Base-by-base conservation (phyloP, 2,888 invertebrate species). In the Aromia moschata region DNA sequence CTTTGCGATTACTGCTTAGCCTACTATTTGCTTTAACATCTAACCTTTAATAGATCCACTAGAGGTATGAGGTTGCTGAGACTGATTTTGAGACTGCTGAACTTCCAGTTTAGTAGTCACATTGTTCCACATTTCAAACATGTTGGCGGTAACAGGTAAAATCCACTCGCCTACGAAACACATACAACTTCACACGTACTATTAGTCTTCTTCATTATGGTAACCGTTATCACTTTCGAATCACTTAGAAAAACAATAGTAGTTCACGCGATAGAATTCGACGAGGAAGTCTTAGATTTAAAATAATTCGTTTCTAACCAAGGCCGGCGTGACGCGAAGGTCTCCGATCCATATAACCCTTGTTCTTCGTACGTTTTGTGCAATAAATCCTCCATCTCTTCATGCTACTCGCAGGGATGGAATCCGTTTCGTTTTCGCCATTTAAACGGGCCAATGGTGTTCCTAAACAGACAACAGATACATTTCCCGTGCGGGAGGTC, bases 1-100 rank as follows among this genome's bases (percentile, higher is more conserved):
- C n/a, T n/a, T n/a, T n/a, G n/a, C n/a, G n/a, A n/a, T n/a, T n/a
- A n/a, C n/a, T n/a, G n/a, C n/a, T n/a, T n/a, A n/a, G n/a, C n/a
- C n/a, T n/a, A n/a, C n/a, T n/a, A n/a, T n/a, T n/a, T n/a, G n/a
- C n/a, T n/a, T 25, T 20, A 45, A 45, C 11, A 36, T 61, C 47
- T 89, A n/a, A 90, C 90, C 90, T 91, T 91, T 91, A 83, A 91
- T 90, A 80, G 90, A 90, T 83, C 90, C 90, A 82, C 89, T 90
- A 79, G 90, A 90, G 57, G 90, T 90, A 82, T 90, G 90, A 62
- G 90, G 90, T 78, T 90, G 90, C 79, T 90, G 90, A 38, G 79
- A 70, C 70, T 81, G 84, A 71, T 84, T 84, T 76, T 87, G 87
- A 64, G 85, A 82, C 77, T 86, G 86, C 75, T 83, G 86, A 79